Conservation (phyloP, 2,797 vertebrate genomes). For the Pteronotus mesoamericanus region DNA sequence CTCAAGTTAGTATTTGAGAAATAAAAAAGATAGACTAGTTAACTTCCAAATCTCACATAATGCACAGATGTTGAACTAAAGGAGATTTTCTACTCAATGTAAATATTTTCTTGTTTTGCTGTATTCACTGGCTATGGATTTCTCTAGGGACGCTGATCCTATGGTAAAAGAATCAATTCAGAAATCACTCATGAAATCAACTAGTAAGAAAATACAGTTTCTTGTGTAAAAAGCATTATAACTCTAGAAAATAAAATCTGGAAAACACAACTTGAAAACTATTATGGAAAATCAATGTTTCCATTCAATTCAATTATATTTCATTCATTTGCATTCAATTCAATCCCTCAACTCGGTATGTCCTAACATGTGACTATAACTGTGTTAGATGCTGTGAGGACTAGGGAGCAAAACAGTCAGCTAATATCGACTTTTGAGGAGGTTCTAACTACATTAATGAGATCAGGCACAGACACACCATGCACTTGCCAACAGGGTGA, state of each 20-base stretch:
- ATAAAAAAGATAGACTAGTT: background rate
- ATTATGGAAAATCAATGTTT: background rate
- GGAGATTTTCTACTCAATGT: background rate
- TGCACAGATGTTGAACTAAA: background rate
- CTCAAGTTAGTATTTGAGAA: slow-evolving; percentile 6
- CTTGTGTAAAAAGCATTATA: background rate
- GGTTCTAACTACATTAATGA: background rate
- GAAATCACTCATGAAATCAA: background rate
- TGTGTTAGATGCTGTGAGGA: background rate
- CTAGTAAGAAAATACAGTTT: slow-evolving; percentile 6
- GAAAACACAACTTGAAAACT: background rate
- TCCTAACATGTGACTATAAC: background rate
- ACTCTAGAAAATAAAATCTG: background rate
- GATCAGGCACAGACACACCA: background rate
- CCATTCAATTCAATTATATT: background rate
- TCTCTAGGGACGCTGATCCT: slow-evolving; percentile 1
- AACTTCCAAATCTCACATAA: background rate
- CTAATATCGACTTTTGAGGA: background rate
- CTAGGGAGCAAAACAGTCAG: background rate
- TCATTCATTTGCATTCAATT: background rate
- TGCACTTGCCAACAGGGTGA: background rate
- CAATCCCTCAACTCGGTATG: background rate
- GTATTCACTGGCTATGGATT: slow-evolving; percentile 10
- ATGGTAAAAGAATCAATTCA: background rate
- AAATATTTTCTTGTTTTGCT: slow-evolving; percentile 28